Conservation (phyloP, 1,140 invertebrate species). For the Pantala flavescens region DNA sequence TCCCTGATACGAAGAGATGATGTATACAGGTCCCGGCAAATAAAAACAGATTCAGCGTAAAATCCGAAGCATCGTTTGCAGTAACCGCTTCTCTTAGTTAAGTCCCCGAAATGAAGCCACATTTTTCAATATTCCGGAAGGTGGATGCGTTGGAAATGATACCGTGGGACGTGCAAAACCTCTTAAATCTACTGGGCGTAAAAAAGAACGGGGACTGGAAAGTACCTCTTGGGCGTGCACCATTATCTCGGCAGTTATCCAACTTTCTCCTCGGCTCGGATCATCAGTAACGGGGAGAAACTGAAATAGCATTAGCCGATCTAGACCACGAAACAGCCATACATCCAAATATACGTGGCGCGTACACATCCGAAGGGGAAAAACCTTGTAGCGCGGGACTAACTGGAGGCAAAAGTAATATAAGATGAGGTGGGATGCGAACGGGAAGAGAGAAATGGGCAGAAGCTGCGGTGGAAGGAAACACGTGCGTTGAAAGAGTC, state of each 20-base stretch:
- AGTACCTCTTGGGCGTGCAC: neutral
- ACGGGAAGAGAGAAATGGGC: neutral
- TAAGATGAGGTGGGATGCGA: neutral
- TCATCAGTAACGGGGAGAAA: neutral
- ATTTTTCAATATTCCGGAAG: slow-evolving; percentile 10
- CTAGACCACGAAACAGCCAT: neutral
- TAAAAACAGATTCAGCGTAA: no score
- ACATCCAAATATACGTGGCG: neutral
- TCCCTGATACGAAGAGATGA: no score
- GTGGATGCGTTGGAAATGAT: neutral
- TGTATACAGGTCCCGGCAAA: no score
- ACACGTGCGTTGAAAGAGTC: no score
- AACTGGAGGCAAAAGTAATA: neutral
- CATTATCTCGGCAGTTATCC: slow-evolving; percentile 1
- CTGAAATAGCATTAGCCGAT: neutral
- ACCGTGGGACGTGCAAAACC: neutral
- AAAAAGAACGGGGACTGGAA: neutral
- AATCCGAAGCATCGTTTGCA: no score
- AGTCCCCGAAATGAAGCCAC: neutral
- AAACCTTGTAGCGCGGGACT: neutral
- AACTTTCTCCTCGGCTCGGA: neutral
- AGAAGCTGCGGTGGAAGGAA: no score
- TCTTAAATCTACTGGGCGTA: neutral
- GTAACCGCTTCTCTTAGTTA: neutral
- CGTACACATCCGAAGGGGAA: no score